Percentiles rank a stretch among this genome's conserved stretches.
These are phyloP conservation scores for Geodia barretti DNA, from an alignment of 37 sponge, comb jelly and placozoan species.

Conservation along the genomic window DNA sequence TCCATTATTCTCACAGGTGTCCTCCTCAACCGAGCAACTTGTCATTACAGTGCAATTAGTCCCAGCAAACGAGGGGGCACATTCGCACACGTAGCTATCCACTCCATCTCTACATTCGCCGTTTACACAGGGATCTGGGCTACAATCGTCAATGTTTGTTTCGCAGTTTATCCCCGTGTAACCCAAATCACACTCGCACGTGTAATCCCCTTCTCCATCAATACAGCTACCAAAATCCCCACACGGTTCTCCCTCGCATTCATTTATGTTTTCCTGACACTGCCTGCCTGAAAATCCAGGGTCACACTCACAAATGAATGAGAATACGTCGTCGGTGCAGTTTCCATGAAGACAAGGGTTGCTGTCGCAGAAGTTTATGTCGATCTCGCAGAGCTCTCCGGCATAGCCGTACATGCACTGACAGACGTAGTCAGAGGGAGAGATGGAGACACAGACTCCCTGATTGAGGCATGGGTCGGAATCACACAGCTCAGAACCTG, in stretches of 20 bases:
- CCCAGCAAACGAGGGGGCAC: constrained; percentile 45
- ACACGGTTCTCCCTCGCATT: constrained; percentile 62
- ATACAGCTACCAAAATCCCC: constrained; percentile 54
- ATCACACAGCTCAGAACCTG: constrained; percentile 3
- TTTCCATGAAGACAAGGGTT: constrained; percentile 47
- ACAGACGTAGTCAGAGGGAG: constrained; percentile 33
- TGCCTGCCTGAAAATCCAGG: constrained; percentile 64
- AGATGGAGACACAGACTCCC: constrained; percentile 45
- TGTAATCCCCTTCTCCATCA: constrained; percentile 30
- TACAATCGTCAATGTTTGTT: constrained; percentile 65
- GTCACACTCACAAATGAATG: constrained; percentile 59
- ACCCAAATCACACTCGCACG: constrained; percentile 49
- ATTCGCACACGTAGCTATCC: constrained; percentile 37
- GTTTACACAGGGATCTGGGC: constrained; percentile 42
- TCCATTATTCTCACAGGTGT: constrained; percentile 44
- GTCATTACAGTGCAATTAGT: constrained; percentile 20
- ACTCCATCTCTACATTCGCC: constrained; percentile 57
- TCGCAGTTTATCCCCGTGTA: constrained; percentile 55
- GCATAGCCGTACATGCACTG: constrained; percentile 54
- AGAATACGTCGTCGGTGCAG: constrained; percentile 30
- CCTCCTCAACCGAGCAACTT: not conserved
- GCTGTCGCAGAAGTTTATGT: not conserved
- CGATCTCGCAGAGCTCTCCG: constrained; percentile 34
- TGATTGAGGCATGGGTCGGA: constrained; percentile 39
- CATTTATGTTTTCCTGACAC: constrained; percentile 59